Percentiles rank a stretch among this genome's conserved stretches.
Evolutionary conservation across 2,113 vertebrate genomes (phyloP).

Genomic region (Festucalex cinctus): DNA sequence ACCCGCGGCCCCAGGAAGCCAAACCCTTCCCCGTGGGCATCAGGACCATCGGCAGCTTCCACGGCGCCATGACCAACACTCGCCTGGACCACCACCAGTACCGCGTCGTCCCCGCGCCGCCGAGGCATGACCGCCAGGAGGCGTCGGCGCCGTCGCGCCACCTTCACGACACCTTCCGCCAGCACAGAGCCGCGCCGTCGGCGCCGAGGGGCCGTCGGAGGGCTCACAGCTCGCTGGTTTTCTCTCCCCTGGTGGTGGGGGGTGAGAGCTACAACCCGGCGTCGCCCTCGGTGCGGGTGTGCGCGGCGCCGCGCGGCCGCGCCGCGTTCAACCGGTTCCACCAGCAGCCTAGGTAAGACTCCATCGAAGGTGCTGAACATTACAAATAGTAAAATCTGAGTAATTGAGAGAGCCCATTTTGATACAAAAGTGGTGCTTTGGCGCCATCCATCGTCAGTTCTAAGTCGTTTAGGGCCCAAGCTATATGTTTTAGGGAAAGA

Average conservation of each 20-base stretch:
- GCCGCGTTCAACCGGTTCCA: conserved; percentile 54
- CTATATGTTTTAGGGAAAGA: no score
- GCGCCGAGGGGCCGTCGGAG: conserved; percentile 60
- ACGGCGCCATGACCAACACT: conserved; percentile 61
- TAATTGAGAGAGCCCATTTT: no score
- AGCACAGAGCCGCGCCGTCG: conserved; percentile 39
- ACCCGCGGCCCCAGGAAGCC: conserved; percentile 48
- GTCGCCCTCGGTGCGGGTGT: conserved; percentile 57
- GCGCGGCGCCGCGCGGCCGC: conserved; percentile 45
- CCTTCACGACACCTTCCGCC: conserved; percentile 51
- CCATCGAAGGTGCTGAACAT: background rate
- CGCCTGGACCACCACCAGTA: conserved; percentile 33
- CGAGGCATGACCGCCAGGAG: conserved; percentile 23
- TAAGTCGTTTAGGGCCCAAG: no score
- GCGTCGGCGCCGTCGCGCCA: conserved; percentile 7
- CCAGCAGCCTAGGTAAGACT: conserved; percentile 49
- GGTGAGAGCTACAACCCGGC: conserved; percentile 69
- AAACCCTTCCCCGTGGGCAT: conserved; percentile 60
- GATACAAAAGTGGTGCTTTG: no score
- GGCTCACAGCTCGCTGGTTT: conserved; percentile 59
- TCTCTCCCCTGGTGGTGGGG: conserved; percentile 64
- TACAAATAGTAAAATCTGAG: background rate
- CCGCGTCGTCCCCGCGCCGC: conserved; percentile 32
- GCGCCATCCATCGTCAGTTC: no score
- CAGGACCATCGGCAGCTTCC: conserved; percentile 59